phyloP scores from a whole-genome alignment of 2,888 invertebrate species.

The Zhengitettix transpicula region DNA sequence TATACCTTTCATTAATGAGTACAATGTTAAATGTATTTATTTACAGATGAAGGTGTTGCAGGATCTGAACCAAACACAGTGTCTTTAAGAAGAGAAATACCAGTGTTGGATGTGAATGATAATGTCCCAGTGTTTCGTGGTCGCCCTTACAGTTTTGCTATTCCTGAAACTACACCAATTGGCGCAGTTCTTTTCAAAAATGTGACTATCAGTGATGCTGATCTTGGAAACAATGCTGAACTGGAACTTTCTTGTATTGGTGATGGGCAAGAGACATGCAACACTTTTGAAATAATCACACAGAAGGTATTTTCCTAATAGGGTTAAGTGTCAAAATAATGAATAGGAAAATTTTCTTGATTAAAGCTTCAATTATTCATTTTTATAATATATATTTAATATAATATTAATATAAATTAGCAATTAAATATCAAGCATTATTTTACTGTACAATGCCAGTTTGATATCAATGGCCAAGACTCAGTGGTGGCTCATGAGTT shows the following conservation, averaged over 20 bases:
- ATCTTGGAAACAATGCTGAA: slow-evolving; percentile 56
- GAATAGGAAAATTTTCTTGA: too few species aligned
- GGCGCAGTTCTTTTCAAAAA: slow-evolving; percentile 44
- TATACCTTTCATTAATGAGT: too few species aligned
- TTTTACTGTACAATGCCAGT: too few species aligned
- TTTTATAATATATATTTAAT: too few species aligned
- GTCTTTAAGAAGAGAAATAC: slow-evolving; percentile 57
- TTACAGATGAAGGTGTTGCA: slow-evolving; percentile 46
- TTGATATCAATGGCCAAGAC: too few species aligned
- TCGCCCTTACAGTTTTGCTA: slow-evolving; percentile 48
- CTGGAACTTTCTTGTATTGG: slow-evolving; percentile 40
- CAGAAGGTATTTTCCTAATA: slow-evolving; percentile 32
- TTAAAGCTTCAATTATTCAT: too few species aligned
- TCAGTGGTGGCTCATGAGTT: too few species aligned
- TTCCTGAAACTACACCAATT: slow-evolving; percentile 48
- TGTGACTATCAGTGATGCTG: slow-evolving; percentile 52
- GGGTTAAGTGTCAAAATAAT: too few species aligned
- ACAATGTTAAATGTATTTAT: too few species aligned
- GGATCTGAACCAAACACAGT: slow-evolving; percentile 63
- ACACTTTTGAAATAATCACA: slow-evolving; percentile 46
- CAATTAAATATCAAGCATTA: too few species aligned
- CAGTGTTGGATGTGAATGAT: slow-evolving; percentile 64
- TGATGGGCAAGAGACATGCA: slow-evolving; percentile 37
- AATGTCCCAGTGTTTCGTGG: slow-evolving; percentile 59
- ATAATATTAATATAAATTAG: too few species aligned